Evolutionary conservation across 1,140 invertebrate genomes (phyloP).

Genomic region (Bombus huntii): DNA sequence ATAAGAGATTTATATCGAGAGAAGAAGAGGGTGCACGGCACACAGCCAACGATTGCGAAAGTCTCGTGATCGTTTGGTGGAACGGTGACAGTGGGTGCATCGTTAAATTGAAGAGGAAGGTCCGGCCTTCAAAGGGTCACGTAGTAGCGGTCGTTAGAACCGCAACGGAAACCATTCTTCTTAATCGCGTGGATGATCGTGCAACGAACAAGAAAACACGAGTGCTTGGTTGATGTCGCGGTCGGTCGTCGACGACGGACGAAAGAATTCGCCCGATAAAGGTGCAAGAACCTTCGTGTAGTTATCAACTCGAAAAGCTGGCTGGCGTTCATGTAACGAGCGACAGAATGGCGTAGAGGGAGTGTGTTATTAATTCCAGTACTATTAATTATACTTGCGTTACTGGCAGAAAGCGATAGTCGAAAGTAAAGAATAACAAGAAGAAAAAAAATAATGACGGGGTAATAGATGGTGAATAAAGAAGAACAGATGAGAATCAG

Average conservation of each 20-base stretch:
- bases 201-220: conserved; percentile 9
- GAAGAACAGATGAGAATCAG: neutral
- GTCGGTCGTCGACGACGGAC: neutral
- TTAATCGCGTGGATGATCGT: conserved; percentile 36
- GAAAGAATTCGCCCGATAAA: conserved; percentile 43
- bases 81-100: conserved; percentile 4
- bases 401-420: conserved; percentile 54
- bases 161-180: conserved; percentile 16
- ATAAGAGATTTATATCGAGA: neutral
- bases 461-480: conserved; percentile 34
- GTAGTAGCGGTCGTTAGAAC: neutral
- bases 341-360: conserved; percentile 24
- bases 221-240: conserved; percentile 16
- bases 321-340: conserved; percentile 24
- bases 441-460: conserved; percentile 22
- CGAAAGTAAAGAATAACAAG: conserved; percentile 23
- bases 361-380: conserved; percentile 50
- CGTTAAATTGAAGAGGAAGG: neutral
- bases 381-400: conserved; percentile 52
- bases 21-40: neutral
- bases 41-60: neutral
- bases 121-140: neutral
- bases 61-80: too few species aligned
- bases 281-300: conserved; percentile 27
- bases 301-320: conserved; percentile 43